phyloP scores from a whole-genome alignment of 2,113 vertebrate genomes.

The Leptodactylus fuscus region DNA sequence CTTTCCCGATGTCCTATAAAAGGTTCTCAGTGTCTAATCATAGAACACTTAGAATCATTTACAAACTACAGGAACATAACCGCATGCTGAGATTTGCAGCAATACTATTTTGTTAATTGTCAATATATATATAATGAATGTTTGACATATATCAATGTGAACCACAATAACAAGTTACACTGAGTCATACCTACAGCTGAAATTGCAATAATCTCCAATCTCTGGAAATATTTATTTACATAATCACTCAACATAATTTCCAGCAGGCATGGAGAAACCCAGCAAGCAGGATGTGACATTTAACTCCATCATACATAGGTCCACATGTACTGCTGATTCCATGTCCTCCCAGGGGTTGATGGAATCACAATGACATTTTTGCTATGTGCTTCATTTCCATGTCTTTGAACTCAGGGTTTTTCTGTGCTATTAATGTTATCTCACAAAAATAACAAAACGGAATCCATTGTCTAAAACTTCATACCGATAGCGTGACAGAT shows the following conservation, averaged over 20 bases:
- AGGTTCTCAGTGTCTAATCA: no score
- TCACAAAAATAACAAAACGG: slow-evolving; percentile 51
- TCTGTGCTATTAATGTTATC: not conserved
- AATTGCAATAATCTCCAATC: not conserved
- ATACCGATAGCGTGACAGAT: not conserved
- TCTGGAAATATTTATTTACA: not conserved
- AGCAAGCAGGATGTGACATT: slow-evolving; percentile 32
- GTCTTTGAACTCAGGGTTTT: fast-evolving
- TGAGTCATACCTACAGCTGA: not conserved
- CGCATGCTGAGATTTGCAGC: no score
- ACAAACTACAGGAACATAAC: no score
- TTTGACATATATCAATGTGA: not conserved
- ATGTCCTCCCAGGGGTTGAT: not conserved
- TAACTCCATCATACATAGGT: not conserved
- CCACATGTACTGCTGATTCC: not conserved
- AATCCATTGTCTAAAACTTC: slow-evolving; percentile 15
- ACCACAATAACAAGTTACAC: not conserved
- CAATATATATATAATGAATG: no score
- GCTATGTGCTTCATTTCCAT: slow-evolving; percentile 47
- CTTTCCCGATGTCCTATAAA: no score
- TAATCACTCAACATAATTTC: not conserved
- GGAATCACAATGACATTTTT: slow-evolving; percentile 34
- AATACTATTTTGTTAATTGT: no score
- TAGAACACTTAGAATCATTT: no score
- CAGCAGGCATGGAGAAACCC: not conserved